These are phyloP conservation scores for Drosophila biarmipes DNA, from an alignment of 1,140 invertebrate species.

Conservation along the genomic window DNA sequence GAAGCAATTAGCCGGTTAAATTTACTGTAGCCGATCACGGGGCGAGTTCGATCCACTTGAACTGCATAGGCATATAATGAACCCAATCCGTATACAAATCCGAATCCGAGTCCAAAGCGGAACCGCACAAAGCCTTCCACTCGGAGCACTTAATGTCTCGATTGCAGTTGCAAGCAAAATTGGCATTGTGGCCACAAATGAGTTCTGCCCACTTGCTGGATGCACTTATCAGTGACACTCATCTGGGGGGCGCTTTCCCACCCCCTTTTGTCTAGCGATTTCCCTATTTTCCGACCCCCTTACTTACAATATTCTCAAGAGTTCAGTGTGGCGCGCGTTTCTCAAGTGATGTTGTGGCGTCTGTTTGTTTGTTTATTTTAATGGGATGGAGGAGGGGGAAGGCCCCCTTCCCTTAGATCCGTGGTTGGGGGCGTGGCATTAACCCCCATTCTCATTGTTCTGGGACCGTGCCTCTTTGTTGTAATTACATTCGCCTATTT, in stretches of 20 bases:
- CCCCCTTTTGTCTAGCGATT: background rate
- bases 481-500: constrained; percentile 65
- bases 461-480: constrained; percentile 28
- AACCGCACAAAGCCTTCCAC: constrained; percentile 17
- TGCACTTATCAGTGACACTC: constrained; percentile 63
- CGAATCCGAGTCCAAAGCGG: constrained; percentile 2
- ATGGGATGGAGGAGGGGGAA: constrained; percentile 17
- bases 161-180: constrained; percentile 76
- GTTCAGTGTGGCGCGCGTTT: constrained; percentile 48
- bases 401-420: background rate
- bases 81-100: constrained; percentile 20
- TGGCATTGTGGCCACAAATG: constrained; percentile 61
- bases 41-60: constrained; percentile 52
- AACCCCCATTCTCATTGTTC: constrained; percentile 23
- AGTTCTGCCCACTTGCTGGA: constrained; percentile 33
- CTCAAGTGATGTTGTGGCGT: constrained; percentile 69
- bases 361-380: constrained; percentile 69
- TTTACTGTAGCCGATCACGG: constrained; percentile 36
- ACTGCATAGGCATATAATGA: constrained; percentile 51
- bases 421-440: constrained; percentile 8
- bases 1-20: background rate
- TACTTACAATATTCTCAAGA: constrained; percentile 33
- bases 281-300: constrained; percentile 1
- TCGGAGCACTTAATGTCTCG: constrained; percentile 68
- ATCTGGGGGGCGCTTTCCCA: constrained; percentile 6